Conservation (phyloP, 2,797 vertebrate species). For the Chrosomus eos region DNA sequence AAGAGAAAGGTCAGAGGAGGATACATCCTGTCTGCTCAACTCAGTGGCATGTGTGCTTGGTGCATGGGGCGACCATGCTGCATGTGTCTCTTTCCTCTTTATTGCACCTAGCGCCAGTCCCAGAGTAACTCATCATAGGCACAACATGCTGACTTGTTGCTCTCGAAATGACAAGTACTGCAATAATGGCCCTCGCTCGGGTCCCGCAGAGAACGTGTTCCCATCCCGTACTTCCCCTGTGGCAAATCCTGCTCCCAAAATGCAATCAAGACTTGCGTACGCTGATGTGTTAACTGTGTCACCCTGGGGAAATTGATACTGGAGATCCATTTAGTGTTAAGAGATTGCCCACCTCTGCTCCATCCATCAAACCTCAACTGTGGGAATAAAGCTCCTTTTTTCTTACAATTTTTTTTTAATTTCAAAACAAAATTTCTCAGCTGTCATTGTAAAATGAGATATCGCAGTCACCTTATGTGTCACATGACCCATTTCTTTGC, state of each 20-base stretch:
- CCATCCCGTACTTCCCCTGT: slow-evolving; percentile 14
- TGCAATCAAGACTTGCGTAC: slow-evolving; percentile 61
- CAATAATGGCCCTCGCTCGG: slow-evolving; percentile 23
- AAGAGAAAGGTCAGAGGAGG: slow-evolving; percentile 64
- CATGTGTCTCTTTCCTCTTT: slow-evolving; percentile 24
- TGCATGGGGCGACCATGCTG: slow-evolving; percentile 30
- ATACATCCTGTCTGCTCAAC: slow-evolving; percentile 50
- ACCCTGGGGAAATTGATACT: slow-evolving; percentile 46
- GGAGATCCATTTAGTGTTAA: slow-evolving; percentile 49
- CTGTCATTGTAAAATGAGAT: slow-evolving; percentile 24
- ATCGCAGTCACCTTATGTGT: neutral
- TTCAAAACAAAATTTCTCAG: slow-evolving; percentile 10
- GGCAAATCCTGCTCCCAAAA: slow-evolving; percentile 48
- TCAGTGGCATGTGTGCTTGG: slow-evolving; percentile 55
- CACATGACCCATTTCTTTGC: slow-evolving; percentile 3
- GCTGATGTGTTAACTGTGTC: slow-evolving; percentile 62
- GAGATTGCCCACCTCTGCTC: slow-evolving; percentile 37
- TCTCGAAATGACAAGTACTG: slow-evolving; percentile 29
- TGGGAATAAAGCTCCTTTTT: slow-evolving; percentile 6
- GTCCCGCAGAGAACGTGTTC: slow-evolving; percentile 23
- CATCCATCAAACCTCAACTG: slow-evolving; percentile 47
- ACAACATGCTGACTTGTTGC: slow-evolving; percentile 34
- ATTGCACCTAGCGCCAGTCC: slow-evolving; percentile 7
- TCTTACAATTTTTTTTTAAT: slow-evolving; percentile 24
- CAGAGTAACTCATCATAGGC: slow-evolving; percentile 7